Evolutionary conservation across 2,888 invertebrate genomes (phyloP).

Genomic region (Drosophila quinaria): DNA sequence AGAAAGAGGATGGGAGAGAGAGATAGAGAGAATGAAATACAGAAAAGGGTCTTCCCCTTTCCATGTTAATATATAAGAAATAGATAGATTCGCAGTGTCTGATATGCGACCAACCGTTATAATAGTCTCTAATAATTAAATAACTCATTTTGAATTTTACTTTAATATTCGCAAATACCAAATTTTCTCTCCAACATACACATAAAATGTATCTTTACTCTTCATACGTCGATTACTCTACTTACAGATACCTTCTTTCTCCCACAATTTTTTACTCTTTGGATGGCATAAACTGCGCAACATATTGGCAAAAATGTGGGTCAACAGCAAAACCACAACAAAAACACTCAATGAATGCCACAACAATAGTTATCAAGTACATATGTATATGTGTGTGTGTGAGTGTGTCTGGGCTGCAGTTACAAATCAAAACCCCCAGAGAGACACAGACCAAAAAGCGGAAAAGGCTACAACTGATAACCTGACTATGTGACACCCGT

Average conservation of each 20-base stretch:
- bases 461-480: no score
- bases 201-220: constrained; percentile 2
- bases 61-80: no score
- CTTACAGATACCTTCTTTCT: not conserved
- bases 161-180: no score
- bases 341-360: constrained; percentile 75
- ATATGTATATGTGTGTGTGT: constrained; percentile 17
- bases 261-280: not conserved
- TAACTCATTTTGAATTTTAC: no score
- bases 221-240: not conserved
- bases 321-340: constrained; percentile 73
- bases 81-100: no score
- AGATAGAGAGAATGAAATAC: no score
- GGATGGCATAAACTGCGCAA: constrained; percentile 58
- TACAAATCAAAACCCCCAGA: constrained; percentile 44
- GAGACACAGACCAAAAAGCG: not conserved
- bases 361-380: constrained; percentile 60
- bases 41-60: no score
- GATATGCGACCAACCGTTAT: no score
- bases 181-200: not conserved
- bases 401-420: constrained; percentile 41
- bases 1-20: no score
- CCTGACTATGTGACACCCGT: no score
- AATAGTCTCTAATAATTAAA: no score
- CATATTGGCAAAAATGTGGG: constrained; percentile 79